A percentile compares a stretch with the other conserved stretches of the same genome.
phyloP scores from a whole-genome alignment of 2,113 vertebrate species.

The Albula goreensis region DNA sequence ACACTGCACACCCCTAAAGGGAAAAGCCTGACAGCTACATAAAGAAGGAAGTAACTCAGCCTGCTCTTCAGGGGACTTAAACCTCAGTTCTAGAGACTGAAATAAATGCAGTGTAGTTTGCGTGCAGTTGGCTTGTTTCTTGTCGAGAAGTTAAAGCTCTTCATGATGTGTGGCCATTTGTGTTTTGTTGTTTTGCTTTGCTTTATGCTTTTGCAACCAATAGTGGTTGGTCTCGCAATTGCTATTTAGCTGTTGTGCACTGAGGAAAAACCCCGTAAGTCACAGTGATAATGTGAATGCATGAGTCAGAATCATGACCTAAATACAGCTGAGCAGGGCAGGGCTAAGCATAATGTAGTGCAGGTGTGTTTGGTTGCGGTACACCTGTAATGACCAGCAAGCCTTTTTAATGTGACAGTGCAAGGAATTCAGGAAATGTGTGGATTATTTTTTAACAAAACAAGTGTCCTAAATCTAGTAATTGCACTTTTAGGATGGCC shows the following conservation, averaged over 20 bases:
- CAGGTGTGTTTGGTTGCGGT: background rate
- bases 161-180: background rate
- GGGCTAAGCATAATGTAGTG: background rate
- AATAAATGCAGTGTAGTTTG: background rate
- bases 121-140: background rate
- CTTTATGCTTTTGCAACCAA: background rate
- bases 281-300: background rate
- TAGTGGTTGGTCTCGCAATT: background rate
- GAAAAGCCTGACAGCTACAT: constrained; percentile 8
- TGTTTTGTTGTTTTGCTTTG: background rate
- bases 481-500: background rate
- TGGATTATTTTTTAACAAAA: background rate
- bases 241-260: background rate
- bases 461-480: background rate
- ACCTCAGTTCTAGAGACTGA: background rate
- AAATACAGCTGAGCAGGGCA: background rate
- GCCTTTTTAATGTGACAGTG: background rate
- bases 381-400: background rate
- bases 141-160: background rate
- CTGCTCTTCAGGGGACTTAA: background rate
- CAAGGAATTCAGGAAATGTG: background rate
- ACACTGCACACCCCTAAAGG: background rate
- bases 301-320: background rate
- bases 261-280: background rate
- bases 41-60: constrained; percentile 1